A percentile compares a stretch with the other conserved stretches of the same genome.
Evolutionary conservation across 2,113 vertebrate genomes (phyloP).

Genomic region (Ranitomeya imitator): DNA sequence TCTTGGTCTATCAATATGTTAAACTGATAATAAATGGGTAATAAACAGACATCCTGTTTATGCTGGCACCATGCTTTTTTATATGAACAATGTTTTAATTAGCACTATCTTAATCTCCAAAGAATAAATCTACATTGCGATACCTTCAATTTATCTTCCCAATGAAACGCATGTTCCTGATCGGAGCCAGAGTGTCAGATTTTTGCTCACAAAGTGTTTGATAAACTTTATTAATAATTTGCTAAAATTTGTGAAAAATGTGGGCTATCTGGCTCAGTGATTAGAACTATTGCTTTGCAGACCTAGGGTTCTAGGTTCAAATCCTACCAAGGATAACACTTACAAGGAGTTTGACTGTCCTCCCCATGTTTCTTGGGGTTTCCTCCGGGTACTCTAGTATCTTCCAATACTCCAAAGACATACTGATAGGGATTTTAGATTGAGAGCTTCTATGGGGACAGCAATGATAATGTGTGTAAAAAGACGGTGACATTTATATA

Average conservation of each 20-base stretch:
- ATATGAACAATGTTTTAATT: background rate
- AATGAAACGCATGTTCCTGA: background rate
- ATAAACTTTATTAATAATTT: background rate
- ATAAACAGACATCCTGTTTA: background rate
- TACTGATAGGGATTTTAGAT: too few relatives aligned
- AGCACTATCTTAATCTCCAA: background rate
- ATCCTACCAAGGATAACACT: too few relatives aligned
- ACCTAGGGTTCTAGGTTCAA: too few relatives aligned
- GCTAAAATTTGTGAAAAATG: too few relatives aligned
- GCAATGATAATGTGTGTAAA: too few relatives aligned
- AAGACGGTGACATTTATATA: background rate
- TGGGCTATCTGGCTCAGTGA: too few relatives aligned
- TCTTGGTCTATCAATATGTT: constrained; percentile 36
- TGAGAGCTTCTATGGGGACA: too few relatives aligned
- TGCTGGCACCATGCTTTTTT: background rate
- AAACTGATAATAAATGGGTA: constrained; percentile 22
- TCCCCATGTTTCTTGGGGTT: too few relatives aligned
- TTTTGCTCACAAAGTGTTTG: background rate
- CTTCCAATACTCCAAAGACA: too few relatives aligned
- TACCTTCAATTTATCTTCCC: background rate
- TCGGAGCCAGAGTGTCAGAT: background rate
- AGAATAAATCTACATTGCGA: background rate
- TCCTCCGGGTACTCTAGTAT: too few relatives aligned
- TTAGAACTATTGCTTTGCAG: too few relatives aligned
- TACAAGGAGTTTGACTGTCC: too few relatives aligned